A percentile compares a stretch with the other conserved stretches of the same genome.
These are phyloP conservation scores for Tupiocoris notatus DNA, from an alignment of 2,888 invertebrate species.

Conservation along the genomic window DNA sequence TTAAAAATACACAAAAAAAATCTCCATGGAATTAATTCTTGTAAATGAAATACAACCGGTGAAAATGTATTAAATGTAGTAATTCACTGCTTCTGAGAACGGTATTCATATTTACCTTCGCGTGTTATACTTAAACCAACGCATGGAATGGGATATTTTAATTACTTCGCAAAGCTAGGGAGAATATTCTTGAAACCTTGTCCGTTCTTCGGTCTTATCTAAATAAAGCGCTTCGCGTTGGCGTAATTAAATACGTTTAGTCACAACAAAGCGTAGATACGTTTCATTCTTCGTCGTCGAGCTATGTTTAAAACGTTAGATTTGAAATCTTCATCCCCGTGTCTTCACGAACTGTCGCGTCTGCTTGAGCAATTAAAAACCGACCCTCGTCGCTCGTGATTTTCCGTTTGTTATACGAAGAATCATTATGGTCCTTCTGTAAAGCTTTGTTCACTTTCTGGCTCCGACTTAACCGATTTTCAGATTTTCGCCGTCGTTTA, in stretches of 20 bases:
- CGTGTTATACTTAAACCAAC: neutral
- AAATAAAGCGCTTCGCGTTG: neutral
- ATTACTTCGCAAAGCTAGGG: too few relatives aligned
- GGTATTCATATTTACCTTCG: too few relatives aligned
- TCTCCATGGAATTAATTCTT: too few relatives aligned
- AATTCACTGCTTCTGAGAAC: too few relatives aligned
- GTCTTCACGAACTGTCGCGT: neutral
- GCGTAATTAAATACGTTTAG: neutral
- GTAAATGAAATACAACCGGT: too few relatives aligned
- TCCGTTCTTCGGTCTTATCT: neutral
- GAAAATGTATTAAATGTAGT: neutral
- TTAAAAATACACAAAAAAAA: too few relatives aligned
- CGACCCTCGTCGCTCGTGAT: neutral
- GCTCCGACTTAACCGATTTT: too few relatives aligned
- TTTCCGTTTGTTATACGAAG: neutral
- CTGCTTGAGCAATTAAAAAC: neutral
- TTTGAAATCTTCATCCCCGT: neutral
- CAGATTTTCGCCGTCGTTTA: too few relatives aligned
- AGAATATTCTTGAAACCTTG: neutral
- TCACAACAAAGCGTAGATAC: neutral
- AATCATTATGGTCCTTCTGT: too few relatives aligned
- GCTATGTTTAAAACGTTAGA: neutral
- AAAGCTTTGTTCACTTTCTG: too few relatives aligned
- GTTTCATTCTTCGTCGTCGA: neutral
- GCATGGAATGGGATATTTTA: neutral